A percentile compares a stretch with the other conserved stretches of the same genome.
phyloP scores from a whole-genome alignment of 1,140 invertebrate genomes.

The Branchinecta lindahli region DNA sequence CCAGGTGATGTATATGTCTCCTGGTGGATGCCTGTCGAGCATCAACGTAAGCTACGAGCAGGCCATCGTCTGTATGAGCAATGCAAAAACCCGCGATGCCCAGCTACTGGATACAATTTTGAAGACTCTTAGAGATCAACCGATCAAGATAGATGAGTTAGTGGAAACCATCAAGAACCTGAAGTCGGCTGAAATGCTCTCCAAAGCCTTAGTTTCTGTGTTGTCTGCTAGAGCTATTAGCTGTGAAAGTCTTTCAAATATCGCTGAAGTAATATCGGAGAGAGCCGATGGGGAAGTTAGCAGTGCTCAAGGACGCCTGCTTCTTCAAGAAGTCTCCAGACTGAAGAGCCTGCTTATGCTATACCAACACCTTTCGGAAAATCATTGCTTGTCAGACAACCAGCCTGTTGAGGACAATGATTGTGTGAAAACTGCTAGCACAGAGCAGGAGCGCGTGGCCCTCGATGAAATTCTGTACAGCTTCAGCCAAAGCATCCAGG shows the following conservation, averaged over 20 bases:
- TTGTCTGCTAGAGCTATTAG: neutral
- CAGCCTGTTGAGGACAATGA: no score
- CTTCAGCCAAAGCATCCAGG: no score
- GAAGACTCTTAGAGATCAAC: neutral
- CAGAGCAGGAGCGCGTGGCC: no score
- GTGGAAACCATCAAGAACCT: conserved; percentile 11
- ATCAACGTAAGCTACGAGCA: neutral
- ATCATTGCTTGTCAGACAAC: no score
- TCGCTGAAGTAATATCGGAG: neutral
- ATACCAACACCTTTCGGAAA: neutral
- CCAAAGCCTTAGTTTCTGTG: neutral
- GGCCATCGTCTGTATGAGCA: neutral
- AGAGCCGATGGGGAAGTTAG: neutral
- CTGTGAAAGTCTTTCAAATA: neutral
- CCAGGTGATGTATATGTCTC: neutral
- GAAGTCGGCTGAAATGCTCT: neutral
- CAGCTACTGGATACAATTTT: conserved; percentile 28
- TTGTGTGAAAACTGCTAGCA: no score
- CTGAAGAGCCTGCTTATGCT: neutral
- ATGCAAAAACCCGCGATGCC: neutral
- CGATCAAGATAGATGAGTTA: conserved; percentile 7
- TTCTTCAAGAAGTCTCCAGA: neutral
- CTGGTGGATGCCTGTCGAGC: neutral
- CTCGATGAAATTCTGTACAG: no score
- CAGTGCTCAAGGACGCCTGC: neutral